Percentiles rank a stretch among this genome's conserved stretches.
phyloP scores from a whole-genome alignment of 2,113 vertebrate species.

The Tilapia sparmanii region DNA sequence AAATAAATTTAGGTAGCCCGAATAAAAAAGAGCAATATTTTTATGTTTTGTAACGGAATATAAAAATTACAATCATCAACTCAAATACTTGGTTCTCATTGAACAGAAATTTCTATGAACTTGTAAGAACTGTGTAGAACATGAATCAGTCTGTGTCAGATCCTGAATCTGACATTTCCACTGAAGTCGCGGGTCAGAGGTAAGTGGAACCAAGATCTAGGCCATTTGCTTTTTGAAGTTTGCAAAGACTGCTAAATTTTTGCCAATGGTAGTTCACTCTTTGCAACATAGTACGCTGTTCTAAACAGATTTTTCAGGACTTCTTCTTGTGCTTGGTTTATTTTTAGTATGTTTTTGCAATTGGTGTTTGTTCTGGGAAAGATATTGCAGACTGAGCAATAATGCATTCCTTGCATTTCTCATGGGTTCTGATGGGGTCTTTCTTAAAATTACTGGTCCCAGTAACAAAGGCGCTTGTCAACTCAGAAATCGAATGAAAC shows the following conservation, averaged over 20 bases:
- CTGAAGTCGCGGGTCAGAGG: fast-evolving
- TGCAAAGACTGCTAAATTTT: fast-evolving
- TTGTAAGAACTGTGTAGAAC: neutral
- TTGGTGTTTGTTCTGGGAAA: fast-evolving
- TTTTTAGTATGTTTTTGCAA: neutral
- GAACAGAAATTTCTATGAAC: neutral
- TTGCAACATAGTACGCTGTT: fast-evolving
- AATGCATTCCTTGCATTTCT: neutral
- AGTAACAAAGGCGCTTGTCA: too few species aligned
- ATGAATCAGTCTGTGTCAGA: too few species aligned
- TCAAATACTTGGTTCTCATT: neutral
- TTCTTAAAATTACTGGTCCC: too few species aligned
- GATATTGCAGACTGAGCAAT: fast-evolving
- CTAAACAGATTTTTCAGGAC: neutral
- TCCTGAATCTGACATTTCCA: fast-evolving
- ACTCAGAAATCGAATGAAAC: too few species aligned
- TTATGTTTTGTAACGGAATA: neutral
- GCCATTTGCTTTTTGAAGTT: too few species aligned
- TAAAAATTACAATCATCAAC: neutral
- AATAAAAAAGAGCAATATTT: neutral
- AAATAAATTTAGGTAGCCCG: neutral
- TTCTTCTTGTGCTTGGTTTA: too few species aligned
- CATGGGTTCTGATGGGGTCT: fast-evolving
- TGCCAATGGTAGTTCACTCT: neutral
- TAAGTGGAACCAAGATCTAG: fast-evolving